Conservation (phyloP, 1,140 invertebrate genomes). For the Subanguina moxae region DNA sequence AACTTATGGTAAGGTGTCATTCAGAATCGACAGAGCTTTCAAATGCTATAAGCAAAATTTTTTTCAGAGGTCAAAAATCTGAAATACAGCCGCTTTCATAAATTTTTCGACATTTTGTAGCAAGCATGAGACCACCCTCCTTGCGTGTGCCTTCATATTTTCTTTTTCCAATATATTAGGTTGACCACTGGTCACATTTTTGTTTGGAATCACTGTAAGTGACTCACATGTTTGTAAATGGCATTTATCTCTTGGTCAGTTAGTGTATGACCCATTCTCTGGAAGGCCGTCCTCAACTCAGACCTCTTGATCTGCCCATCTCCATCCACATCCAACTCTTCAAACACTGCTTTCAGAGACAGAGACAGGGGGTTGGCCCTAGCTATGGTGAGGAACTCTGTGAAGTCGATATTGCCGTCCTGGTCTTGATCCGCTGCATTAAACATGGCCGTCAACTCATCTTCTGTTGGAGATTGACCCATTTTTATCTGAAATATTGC, state of each 20-base stretch:
- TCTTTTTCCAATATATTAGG: no score
- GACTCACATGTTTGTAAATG: slow-evolving; percentile 52
- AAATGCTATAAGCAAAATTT: no score
- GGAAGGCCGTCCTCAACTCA: slow-evolving; percentile 57
- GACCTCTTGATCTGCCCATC: slow-evolving; percentile 57
- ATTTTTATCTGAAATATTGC: slow-evolving; percentile 45
- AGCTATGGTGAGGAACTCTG: slow-evolving; percentile 56
- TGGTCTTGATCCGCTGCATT: slow-evolving; percentile 44
- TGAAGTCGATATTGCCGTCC: slow-evolving; percentile 49
- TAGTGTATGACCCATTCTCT: slow-evolving; percentile 55
- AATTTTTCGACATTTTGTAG: no score
- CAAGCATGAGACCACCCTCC: no score
- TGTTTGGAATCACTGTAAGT: slow-evolving; percentile 7
- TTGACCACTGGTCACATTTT: no score
- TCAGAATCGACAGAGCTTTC: no score
- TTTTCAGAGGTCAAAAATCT: no score
- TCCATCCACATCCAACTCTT: slow-evolving; percentile 58
- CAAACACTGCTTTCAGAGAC: slow-evolving; percentile 56
- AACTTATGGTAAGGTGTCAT: no score
- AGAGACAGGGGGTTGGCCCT: slow-evolving; percentile 57
- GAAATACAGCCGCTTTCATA: no score
- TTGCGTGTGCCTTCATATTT: no score
- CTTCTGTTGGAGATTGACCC: slow-evolving; percentile 59
- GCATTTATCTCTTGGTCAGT: slow-evolving; percentile 58
- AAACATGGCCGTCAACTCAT: slow-evolving; percentile 53